Base-by-base conservation (phyloP, 2,888 invertebrate genomes). In the Ceratothoa steindachneri region DNA sequence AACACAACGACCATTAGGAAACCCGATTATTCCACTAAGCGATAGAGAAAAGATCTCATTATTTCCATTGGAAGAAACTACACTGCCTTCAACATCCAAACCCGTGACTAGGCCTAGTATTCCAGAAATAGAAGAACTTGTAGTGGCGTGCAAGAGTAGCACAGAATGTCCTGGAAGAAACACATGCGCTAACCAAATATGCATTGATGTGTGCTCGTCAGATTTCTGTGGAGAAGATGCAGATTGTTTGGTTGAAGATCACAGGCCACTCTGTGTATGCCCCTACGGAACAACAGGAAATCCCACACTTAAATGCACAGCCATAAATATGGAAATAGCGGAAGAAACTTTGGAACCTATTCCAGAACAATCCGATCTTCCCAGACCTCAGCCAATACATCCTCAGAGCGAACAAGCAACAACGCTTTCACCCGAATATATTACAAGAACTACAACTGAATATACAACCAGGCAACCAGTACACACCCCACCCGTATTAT, bases 211-310 rank as follows among this genome's bases (percentile, higher is more conserved):
- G 7, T 95, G 95, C 84, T 28, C 91, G 69, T 60, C 73, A 27
- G 77, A 75, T 19, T 66, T 91, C 82, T 95, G 95, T 83, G 95
- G 95, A 69, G 88, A 79, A 69, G 90, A 94, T 82, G 91, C 93
- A 52, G 89, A 90, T 81, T 95, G 95, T 82, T 88, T 89, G 80
- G 89, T 94, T 3, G 89, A 89, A 77, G 90, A 92, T 81, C 95
- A 95, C 83, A 89, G 93, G 76, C 93, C 94, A 1, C 89, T 92
- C 51, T 95, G 95, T 84, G 91, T 92, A 2, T 95, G 95, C 83
- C 88, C 89, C 81, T 88, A 90, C 82, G 93, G 93, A 30, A 92
- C 88, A 82, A 92, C 93, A 83, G 95, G 95, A 64, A 91, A 95
- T 85, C 93, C 95, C 12, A 24, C 30, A 51, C 22, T 28, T 4